These are phyloP conservation scores for Drosophila neutralis DNA, from an alignment of 2,888 invertebrate species.

Conservation along the genomic window DNA sequence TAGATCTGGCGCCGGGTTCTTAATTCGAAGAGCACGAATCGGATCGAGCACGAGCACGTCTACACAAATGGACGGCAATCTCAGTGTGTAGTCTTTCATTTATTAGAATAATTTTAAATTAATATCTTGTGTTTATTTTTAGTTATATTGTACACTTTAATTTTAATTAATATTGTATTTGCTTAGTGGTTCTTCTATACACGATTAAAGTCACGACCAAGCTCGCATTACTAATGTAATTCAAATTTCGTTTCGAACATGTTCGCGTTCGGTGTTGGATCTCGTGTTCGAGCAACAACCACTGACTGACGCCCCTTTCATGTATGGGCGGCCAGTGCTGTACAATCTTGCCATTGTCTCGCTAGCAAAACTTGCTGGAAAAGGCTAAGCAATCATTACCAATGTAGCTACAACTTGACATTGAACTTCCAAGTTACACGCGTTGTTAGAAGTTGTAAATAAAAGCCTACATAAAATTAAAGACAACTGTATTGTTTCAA, in stretches of 20 bases:
- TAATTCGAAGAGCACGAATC: constrained; percentile 12
- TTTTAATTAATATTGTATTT: not conserved
- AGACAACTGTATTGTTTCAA: not conserved
- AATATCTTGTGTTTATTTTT: not conserved
- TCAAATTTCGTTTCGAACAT: constrained; percentile 41
- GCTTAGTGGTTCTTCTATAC: not conserved
- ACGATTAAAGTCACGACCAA: constrained; percentile 28
- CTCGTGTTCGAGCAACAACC: constrained; percentile 54
- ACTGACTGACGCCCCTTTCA: constrained; percentile 56
- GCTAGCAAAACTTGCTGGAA: constrained; percentile 20
- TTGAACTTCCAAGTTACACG: not conserved
- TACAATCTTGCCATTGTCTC: constrained; percentile 14
- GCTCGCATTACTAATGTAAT: constrained; percentile 37
- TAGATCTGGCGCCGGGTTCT: constrained; percentile 24
- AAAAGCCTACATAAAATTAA: no score
- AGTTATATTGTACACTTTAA: not conserved
- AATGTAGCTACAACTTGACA: not conserved
- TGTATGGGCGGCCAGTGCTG: constrained; percentile 41
- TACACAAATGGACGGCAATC: not conserved
- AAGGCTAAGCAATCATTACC: not conserved
- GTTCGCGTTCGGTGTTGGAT: constrained; percentile 46
- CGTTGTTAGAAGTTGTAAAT: not conserved
- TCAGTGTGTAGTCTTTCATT: not conserved
- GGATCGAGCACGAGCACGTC: constrained; percentile 2
- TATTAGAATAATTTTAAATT: not conserved